Conservation (phyloP, 2,888 invertebrate species). For the Chaitophorus viminalis region DNA sequence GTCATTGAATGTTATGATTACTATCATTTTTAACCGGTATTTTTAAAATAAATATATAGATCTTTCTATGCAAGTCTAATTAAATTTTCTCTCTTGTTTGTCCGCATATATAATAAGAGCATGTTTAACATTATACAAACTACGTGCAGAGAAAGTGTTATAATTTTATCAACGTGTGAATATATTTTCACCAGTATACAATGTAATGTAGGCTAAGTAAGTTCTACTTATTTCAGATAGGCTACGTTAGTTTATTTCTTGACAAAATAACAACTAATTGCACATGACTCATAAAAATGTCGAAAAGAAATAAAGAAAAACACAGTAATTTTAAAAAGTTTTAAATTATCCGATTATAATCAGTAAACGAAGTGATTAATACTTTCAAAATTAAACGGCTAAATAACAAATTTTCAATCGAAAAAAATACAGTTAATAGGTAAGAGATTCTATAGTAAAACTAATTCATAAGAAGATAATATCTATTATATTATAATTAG, state of each 20-base stretch:
- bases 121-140: neutral
- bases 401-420: too few relatives aligned
- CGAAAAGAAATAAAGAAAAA: too few relatives aligned
- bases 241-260: conserved; percentile 6
- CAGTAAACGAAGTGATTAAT: too few relatives aligned
- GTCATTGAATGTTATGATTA: conserved; percentile 14
- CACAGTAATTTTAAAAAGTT: too few relatives aligned
- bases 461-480: too few relatives aligned
- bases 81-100: conserved; percentile 27
- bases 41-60: neutral
- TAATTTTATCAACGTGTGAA: conserved; percentile 13
- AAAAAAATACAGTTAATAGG: too few relatives aligned
- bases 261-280: neutral
- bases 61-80: conserved; percentile 5
- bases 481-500: too few relatives aligned
- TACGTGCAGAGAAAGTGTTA: conserved; percentile 45
- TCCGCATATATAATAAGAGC: conserved; percentile 32
- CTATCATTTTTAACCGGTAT: conserved; percentile 49
- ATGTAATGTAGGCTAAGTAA: conserved; percentile 16
- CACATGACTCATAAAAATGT: neutral
- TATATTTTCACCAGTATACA: conserved; percentile 22
- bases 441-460: too few relatives aligned
- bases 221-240: neutral
- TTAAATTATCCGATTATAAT: too few relatives aligned
- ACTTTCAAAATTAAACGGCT: too few relatives aligned